These are phyloP conservation scores for Volucella zonaria DNA, from an alignment of 2,888 invertebrate genomes.

Conservation along the genomic window DNA sequence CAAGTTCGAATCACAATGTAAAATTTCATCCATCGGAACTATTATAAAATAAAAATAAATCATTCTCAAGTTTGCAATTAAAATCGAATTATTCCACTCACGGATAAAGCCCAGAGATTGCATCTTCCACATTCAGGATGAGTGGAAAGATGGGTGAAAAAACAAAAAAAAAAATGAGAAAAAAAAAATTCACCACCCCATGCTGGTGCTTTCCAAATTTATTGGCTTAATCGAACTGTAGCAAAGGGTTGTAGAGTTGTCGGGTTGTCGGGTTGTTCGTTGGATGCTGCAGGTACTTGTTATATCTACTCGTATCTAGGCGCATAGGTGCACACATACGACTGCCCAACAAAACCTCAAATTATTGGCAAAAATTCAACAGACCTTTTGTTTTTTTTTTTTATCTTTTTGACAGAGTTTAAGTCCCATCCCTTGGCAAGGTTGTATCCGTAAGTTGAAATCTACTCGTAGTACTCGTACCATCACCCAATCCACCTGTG, in stretches of 20 bases:
- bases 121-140: slow-evolving; percentile 59
- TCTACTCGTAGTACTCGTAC: slow-evolving; percentile 2
- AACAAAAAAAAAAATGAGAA: not conserved
- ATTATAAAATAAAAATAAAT: slow-evolving; percentile 58
- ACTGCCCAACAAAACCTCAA: slow-evolving; percentile 36
- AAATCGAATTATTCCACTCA: slow-evolving; percentile 71
- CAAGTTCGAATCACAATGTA: slow-evolving; percentile 2
- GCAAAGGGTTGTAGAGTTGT: slow-evolving; percentile 8
- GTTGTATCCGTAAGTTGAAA: too few species aligned
- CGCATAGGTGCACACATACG: not conserved
- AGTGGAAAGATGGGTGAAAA: not conserved
- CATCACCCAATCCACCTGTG: slow-evolving; percentile 41
- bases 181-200: slow-evolving; percentile 11
- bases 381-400: slow-evolving; percentile 27
- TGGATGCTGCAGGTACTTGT: too few species aligned
- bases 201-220: slow-evolving; percentile 46
- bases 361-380: slow-evolving; percentile 66
- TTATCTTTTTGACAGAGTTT: slow-evolving; percentile 2
- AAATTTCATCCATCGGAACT: slow-evolving; percentile 23
- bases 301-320: too few species aligned
- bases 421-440: not conserved
- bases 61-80: slow-evolving; percentile 72
- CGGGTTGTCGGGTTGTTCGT: too few species aligned
- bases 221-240: slow-evolving; percentile 66
- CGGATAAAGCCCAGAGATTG: slow-evolving; percentile 65